phyloP scores from a whole-genome alignment of 2,113 vertebrate species.

The Pogonocichla stellata region DNA sequence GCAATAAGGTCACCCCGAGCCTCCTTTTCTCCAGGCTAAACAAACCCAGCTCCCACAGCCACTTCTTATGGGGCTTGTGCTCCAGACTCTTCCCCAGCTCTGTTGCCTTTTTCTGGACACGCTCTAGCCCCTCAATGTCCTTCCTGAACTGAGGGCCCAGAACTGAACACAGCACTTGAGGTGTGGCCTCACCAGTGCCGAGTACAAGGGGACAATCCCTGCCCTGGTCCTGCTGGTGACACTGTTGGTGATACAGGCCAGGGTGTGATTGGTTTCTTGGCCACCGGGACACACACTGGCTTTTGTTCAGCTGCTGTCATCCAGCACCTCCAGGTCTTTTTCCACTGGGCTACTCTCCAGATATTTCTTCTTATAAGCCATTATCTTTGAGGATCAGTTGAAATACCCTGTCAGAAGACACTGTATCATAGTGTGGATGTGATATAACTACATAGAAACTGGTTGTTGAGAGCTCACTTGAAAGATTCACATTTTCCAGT shows the following conservation, averaged over 20 bases:
- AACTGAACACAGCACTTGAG: fast-evolving
- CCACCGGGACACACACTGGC: neutral
- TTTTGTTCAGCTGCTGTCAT: neutral
- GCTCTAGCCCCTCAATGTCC: fast-evolving
- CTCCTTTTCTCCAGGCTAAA: neutral
- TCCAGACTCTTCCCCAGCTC: neutral
- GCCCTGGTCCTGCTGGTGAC: neutral
- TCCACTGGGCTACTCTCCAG: neutral
- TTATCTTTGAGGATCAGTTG: neutral
- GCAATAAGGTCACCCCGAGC: neutral
- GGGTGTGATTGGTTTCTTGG: neutral
- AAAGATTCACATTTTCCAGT: neutral
- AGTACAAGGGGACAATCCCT: fast-evolving
- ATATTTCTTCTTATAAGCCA: neutral
- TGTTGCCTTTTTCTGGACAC: fast-evolving
- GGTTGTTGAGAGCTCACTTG: neutral
- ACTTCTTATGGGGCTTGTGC: fast-evolving
- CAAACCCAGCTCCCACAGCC: fast-evolving
- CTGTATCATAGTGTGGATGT: neutral
- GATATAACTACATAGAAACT: neutral
- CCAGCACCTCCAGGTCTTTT: neutral
- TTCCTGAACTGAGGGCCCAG: fast-evolving
- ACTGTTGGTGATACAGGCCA: neutral
- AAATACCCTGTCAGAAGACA: neutral
- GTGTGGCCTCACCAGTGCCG: fast-evolving